Evolutionary conservation across 2,113 vertebrate genomes (phyloP).

Genomic region (Chaetorhynchus papuensis): DNA sequence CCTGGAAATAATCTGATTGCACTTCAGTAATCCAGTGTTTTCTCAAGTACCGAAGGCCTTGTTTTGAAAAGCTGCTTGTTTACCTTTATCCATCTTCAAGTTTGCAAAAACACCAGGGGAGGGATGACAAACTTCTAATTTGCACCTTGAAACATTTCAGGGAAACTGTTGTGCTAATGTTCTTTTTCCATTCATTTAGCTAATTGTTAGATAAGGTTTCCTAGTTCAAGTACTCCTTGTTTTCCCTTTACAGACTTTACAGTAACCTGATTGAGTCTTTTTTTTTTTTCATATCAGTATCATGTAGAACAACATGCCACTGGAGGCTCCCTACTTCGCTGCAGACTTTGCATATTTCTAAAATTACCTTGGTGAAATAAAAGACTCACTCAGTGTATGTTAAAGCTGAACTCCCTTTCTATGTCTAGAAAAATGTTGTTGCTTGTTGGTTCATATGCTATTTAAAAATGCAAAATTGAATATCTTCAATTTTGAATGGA

Average conservation of each 20-base stretch:
- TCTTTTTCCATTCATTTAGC: constrained; percentile 19
- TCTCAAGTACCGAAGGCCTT: constrained; percentile 72
- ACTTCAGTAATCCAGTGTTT: constrained; percentile 74
- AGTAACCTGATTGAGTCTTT: neutral
- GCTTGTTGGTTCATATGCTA: neutral
- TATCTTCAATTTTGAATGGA: neutral
- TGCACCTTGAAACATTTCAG: constrained; percentile 73
- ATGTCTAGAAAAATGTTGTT: neutral
- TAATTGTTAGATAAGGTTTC: neutral
- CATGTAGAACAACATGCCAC: neutral
- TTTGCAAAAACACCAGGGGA: neutral
- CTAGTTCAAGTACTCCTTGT: neutral
- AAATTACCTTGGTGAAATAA: neutral
- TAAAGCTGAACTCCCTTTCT: constrained; percentile 17
- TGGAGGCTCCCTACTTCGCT: neutral
- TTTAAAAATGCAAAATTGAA: neutral
- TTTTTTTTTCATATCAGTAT: neutral
- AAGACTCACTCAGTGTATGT: neutral
- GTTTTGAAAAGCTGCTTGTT: constrained; percentile 69
- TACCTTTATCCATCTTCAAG: constrained; percentile 46
- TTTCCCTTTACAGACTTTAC: constrained; percentile 1
- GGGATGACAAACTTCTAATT: constrained; percentile 39
- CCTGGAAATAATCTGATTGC: constrained; percentile 70
- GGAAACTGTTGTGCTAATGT: constrained; percentile 64
- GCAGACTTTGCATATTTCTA: neutral